These are phyloP conservation scores for Desmodus rotundus DNA, from an alignment of 2,113 vertebrate genomes.

Conservation along the genomic window DNA sequence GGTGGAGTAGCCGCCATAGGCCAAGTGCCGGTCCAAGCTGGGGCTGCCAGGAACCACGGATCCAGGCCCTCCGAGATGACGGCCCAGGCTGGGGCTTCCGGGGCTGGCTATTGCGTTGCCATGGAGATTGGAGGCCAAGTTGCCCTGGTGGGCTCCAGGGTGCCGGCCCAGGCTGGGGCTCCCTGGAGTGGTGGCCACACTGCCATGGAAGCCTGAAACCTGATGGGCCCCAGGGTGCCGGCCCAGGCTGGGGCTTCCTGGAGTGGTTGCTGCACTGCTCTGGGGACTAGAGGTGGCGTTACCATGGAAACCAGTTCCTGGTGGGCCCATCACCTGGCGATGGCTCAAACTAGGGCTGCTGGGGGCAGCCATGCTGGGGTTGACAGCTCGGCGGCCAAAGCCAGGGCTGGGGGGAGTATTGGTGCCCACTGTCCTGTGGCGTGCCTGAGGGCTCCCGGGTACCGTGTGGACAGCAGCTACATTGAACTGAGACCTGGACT, in stretches of 20 bases:
- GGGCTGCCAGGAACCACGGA: constrained; percentile 87
- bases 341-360: constrained; percentile 64
- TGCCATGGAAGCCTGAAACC: constrained; percentile 83
- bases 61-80: constrained; percentile 75
- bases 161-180: constrained; percentile 79
- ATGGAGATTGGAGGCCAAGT: constrained; percentile 38
- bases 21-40: constrained; percentile 85
- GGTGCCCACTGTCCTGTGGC: constrained; percentile 84
- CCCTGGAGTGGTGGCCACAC: constrained; percentile 59
- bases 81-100: constrained; percentile 80
- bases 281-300: constrained; percentile 79
- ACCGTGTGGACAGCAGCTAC: constrained; percentile 77
- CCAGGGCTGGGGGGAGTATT: constrained; percentile 82
- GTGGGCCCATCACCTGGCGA: constrained; percentile 48
- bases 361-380: constrained; percentile 73
- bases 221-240: constrained; percentile 41
- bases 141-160: constrained; percentile 69
- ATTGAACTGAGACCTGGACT: constrained; percentile 72
- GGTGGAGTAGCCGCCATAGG: constrained; percentile 89
- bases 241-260: constrained; percentile 50
- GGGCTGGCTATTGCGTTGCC: constrained; percentile 76
- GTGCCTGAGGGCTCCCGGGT: constrained; percentile 84
- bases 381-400: constrained; percentile 79
- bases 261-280: constrained; percentile 77
- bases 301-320: constrained; percentile 56